phyloP scores from a whole-genome alignment of 2,888 invertebrate genomes.

The Drosophila recens region DNA sequence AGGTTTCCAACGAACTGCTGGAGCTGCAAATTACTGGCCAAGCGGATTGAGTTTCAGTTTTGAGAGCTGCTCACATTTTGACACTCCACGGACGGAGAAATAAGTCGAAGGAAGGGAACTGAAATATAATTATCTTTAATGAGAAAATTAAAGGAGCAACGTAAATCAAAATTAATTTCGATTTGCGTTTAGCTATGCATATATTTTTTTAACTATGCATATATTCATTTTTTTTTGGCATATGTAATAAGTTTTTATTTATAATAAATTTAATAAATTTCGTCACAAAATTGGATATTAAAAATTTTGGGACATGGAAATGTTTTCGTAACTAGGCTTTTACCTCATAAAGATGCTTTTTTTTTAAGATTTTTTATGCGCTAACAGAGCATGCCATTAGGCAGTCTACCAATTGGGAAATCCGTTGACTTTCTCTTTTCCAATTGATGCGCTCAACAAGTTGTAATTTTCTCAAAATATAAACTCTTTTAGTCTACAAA shows the following conservation, averaged over 20 bases:
- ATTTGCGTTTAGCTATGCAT: too few species aligned
- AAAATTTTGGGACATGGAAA: too few species aligned
- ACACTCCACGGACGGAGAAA: neutral
- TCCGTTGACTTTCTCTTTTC: neutral
- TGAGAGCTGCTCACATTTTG: constrained; percentile 11
- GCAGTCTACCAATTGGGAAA: constrained; percentile 28
- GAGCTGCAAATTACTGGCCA: constrained; percentile 13
- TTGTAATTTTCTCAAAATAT: constrained; percentile 7
- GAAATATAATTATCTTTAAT: neutral
- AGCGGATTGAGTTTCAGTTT: constrained; percentile 38
- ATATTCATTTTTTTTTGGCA: too few species aligned
- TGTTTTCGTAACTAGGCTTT: too few species aligned
- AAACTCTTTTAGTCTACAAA: neutral
- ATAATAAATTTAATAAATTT: too few species aligned
- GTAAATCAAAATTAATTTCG: too few species aligned
- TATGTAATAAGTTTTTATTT: too few species aligned
- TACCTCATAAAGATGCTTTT: too few species aligned
- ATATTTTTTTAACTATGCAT: too few species aligned
- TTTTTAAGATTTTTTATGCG: constrained; percentile 22
- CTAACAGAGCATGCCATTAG: constrained; percentile 37
- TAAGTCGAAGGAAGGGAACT: neutral
- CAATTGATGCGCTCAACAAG: constrained; percentile 33
- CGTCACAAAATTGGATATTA: too few species aligned
- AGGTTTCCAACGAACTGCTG: too few species aligned
- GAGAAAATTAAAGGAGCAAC: too few species aligned